Evolutionary conservation across 2,113 vertebrate species (phyloP), one percentile per base, ranked within the genome.

Genomic region (Vulpes lagopus): DNA sequence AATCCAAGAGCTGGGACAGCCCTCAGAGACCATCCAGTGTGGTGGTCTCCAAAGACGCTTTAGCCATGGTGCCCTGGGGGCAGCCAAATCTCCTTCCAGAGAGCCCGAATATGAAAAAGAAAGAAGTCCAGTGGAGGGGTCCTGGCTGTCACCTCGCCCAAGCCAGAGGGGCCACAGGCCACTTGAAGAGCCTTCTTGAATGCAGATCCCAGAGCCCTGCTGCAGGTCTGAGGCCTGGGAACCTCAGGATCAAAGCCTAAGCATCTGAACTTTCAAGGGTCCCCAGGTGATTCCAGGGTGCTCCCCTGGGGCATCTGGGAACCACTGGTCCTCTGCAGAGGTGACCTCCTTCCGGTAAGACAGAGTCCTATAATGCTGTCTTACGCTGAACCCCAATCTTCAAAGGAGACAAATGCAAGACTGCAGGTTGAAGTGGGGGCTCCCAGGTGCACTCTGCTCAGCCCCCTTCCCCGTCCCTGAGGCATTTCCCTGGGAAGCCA

Each of bases 221-320:
- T 8, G 1, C 79, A 60, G 51, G n/a, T 3, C 49, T 0, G 12
- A 16, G 14, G 11, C 1, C 38, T 4, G 25, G 1, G 89, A 38
- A 19, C 5, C 20, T 30, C 43, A 5, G 59, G 6, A 32, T 3
- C 4, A 0, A 23, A 22, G 35, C 73, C 53, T 9, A 0, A 32
- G 43, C 2, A 23, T 2, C 35, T 4, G 25, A 4, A 19, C 15
- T 4, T n/a, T 0, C 0, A 9, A n/a, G 35, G 43, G 19, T 17
- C 1, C 4, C 22, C 19, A 0, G 8, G n/a, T 8, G 32, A 20
- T 2, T 51, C 53, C 3, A 0, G 15, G 0, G 23, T 1, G 4
- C 27, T 8, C 43, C 19, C 57, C 4, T 0, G 1, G 57, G 49
- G 14, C 30, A 16, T 15, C 22, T 1, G 22, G 64, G 30, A 30